Percentiles rank a stretch among this genome's conserved stretches.
phyloP scores from a whole-genome alignment of 1,140 invertebrate species.

The Ctenoplectra terminalis region DNA sequence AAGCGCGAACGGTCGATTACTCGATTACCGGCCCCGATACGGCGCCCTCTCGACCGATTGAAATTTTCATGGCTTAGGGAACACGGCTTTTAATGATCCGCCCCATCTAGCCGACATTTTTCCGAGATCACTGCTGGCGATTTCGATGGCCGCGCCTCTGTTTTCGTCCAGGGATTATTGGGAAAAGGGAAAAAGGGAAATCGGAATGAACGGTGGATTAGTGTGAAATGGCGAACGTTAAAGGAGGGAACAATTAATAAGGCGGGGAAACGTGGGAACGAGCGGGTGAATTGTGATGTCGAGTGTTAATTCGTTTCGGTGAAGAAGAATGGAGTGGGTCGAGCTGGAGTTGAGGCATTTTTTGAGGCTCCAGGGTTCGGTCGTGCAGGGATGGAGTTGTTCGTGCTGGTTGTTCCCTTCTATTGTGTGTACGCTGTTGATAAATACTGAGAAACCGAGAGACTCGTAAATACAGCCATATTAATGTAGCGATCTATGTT shows the following conservation, averaged over 20 bases:
- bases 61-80: constrained; percentile 21
- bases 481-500: no score
- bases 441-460: no score
- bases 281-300: not conserved
- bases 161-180: not conserved
- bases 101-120: not conserved
- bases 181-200: not conserved
- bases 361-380: not conserved
- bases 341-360: not conserved
- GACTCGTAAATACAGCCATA: no score
- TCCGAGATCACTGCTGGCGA: not conserved
- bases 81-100: constrained; percentile 15
- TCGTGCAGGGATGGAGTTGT: not conserved
- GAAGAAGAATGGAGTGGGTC: not conserved
- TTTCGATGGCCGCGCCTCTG: constrained; percentile 13
- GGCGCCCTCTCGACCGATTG: constrained; percentile 26
- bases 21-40: constrained; percentile 53
- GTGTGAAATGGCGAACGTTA: not conserved
- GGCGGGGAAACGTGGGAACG: constrained; percentile 18
- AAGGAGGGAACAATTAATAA: constrained; percentile 12
- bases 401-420: no score
- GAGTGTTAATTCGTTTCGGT: constrained; percentile 18
- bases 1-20: constrained; percentile 60
- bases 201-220: not conserved
- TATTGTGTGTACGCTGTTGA: no score